Percentiles rank a stretch among this genome's conserved stretches.
Evolutionary conservation across 2,888 invertebrate genomes (phyloP).

Genomic region (Calameuta filiformis): DNA sequence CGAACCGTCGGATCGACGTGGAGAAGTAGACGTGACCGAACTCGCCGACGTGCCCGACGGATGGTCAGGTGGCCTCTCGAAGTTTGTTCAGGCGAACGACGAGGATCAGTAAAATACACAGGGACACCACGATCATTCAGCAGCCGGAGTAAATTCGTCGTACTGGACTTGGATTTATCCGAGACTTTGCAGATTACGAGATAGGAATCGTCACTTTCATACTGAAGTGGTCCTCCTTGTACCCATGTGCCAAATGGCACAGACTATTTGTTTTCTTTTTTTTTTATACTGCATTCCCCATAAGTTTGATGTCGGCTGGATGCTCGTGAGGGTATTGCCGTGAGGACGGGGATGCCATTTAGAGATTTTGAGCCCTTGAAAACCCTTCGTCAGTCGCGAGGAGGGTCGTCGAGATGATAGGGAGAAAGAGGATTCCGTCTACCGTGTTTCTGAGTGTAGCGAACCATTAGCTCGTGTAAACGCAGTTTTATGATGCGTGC

Average conservation of each 20-base stretch:
- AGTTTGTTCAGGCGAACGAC: slow-evolving; percentile 48
- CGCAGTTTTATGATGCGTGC: slow-evolving; percentile 48
- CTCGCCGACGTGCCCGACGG: slow-evolving; percentile 38
- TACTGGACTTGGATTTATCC: background rate
- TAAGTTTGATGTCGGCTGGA: background rate
- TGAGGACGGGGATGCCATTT: slow-evolving; percentile 29
- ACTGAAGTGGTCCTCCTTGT: background rate
- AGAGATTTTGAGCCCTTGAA: slow-evolving; percentile 30
- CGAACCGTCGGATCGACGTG: background rate
- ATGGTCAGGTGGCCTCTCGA: slow-evolving; percentile 46
- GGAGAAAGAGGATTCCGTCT: slow-evolving; percentile 44
- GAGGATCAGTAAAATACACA: slow-evolving; percentile 43
- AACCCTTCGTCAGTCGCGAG: slow-evolving; percentile 28
- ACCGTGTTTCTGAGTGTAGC: slow-evolving; percentile 30
- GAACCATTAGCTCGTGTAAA: slow-evolving; percentile 47
- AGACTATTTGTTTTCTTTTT: background rate
- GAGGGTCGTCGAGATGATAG: slow-evolving; percentile 37
- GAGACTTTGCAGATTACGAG: background rate
- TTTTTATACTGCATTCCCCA: background rate
- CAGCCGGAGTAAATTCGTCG: background rate
- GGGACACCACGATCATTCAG: background rate
- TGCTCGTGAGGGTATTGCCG: background rate
- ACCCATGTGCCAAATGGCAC: background rate
- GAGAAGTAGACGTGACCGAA: background rate
- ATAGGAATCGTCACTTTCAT: background rate